Percentiles rank a stretch among this genome's conserved stretches.
These are phyloP conservation scores for Hypotaenidia philippensis DNA, from an alignment of 2,797 vertebrate genomes.

Conservation along the genomic window DNA sequence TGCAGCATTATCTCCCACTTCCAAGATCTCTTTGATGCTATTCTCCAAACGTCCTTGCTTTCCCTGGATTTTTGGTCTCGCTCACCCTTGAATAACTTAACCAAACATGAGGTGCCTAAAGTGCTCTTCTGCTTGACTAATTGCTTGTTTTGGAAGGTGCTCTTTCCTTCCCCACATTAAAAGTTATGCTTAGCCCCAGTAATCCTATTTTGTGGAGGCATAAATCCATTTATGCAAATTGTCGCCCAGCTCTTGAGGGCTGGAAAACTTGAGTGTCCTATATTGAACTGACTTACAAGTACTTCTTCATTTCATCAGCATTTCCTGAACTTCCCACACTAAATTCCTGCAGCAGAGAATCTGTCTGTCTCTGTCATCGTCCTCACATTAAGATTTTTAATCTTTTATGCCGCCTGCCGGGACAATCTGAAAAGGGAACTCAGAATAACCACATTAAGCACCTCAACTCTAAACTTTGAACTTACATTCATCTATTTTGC, in stretches of 20 bases:
- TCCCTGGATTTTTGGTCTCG: not conserved
- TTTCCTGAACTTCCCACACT: not conserved
- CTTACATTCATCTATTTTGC: constrained; percentile 33
- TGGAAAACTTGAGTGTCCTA: not conserved
- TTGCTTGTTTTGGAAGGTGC: not conserved
- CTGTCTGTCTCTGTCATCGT: not conserved
- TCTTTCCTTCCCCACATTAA: not conserved
- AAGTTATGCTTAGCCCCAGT: not conserved
- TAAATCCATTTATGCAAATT: not conserved
- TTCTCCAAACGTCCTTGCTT: not conserved
- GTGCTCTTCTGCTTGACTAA: accelerated
- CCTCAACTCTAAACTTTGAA: constrained; percentile 18
- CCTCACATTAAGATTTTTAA: not conserved
- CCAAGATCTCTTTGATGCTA: not conserved
- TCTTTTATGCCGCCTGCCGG: constrained; percentile 1
- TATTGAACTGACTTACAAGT: not conserved
- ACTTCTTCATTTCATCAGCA: not conserved
- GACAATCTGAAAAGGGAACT: not conserved
- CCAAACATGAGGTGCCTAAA: not conserved
- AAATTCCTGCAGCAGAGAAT: not conserved
- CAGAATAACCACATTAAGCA: constrained; percentile 13
- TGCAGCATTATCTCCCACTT: not conserved
- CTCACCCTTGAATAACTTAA: not conserved
- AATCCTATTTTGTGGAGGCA: not conserved
- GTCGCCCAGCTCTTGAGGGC: not conserved